Base-by-base conservation (phyloP, 1,140 invertebrate species). In the Aphis gossypii region DNA sequence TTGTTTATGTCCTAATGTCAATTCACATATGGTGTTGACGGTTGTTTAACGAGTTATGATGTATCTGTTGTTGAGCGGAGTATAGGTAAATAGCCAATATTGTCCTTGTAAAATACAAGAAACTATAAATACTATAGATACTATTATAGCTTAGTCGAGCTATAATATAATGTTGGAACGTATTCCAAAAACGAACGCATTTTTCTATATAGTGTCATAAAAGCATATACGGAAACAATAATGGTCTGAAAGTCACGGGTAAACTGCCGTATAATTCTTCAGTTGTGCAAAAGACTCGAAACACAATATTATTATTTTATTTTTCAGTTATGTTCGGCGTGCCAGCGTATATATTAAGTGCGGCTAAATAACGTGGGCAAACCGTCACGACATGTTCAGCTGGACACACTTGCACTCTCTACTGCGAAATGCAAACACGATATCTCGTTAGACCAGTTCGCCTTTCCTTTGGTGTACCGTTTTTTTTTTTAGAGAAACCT, bases 401-500 rank as follows among this genome's bases (percentile, higher is more conserved):
- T 56, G 35, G 51, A 89, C 35, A 38, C 88, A 89, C 88, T 89
- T 89, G 51, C 88, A 89, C 88, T 89, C 88, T 89, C 90, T 76
- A 91, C 30, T n/a, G 60, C 60, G n/a, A 76, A 76, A n/a, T 76
- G 60, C 90, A 48, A 82, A 91, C 41, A 82, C 60, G 90, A 76
- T 76, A 82, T 91, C 56, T 82, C 14, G 60, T 91, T 38, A 91
- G 60, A 91, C 90, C 90, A 76, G 90, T 91, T 91, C 60, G 41
- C 56, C 90, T 89, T 89, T 89, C 87, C 48, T 54, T 89, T 51
- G 48, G 51, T 25, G 88, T 89, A 89, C 88, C 88, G 88, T 89
- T 86, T 88, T 89, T 54, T 51, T 46, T 46, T 41, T 46, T 46
- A 56, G 88, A 89, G 88, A 89, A 89, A 89, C 51, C 35, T 89